These are phyloP conservation scores for Colinus virginianus DNA, from an alignment of 2,113 vertebrate species.

Conservation along the genomic window DNA sequence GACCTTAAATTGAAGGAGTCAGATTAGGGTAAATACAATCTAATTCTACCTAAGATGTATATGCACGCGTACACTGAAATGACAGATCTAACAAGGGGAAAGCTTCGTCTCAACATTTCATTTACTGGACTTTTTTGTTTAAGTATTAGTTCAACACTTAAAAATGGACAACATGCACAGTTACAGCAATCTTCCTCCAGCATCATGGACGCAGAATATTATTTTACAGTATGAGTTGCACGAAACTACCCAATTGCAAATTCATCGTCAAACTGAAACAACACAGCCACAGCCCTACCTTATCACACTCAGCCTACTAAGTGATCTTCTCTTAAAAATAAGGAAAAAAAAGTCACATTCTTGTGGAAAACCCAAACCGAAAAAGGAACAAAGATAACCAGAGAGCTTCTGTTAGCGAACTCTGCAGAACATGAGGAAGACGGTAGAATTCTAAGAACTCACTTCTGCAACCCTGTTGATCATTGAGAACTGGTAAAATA, in stretches of 20 bases:
- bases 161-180: not conserved
- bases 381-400: not conserved
- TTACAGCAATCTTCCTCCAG: not conserved
- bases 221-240: not conserved
- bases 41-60: not conserved
- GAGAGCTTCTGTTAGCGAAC: not conserved
- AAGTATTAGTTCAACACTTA: not conserved
- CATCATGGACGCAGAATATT: not conserved
- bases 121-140: not conserved
- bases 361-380: not conserved
- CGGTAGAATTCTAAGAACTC: not conserved
- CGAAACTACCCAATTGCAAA: not conserved
- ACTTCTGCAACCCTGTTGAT: not conserved
- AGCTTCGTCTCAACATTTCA: not conserved
- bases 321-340: not conserved
- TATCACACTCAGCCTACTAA: not conserved
- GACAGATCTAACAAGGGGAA: not conserved
- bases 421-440: not conserved
- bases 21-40: not conserved
- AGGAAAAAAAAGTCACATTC: not conserved
- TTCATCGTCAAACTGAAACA: conserved; percentile 6
- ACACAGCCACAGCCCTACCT: not conserved
- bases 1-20: not conserved
- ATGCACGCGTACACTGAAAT: not conserved
- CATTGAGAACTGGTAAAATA: not conserved